These are phyloP conservation scores for Trypoxylon attenuatum DNA, from an alignment of 2,888 invertebrate genomes.

Conservation along the genomic window DNA sequence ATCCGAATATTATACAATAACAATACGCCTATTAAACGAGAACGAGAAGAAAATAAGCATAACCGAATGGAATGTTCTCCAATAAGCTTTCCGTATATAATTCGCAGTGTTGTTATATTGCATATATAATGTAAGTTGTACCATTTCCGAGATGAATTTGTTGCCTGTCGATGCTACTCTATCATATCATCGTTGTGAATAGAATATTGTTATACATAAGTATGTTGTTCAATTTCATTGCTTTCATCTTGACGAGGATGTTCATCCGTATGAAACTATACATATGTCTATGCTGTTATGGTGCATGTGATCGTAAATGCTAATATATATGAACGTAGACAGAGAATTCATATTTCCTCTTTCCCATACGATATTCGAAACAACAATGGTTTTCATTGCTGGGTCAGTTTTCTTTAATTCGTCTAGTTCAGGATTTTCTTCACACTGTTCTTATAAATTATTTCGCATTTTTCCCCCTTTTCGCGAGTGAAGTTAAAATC, in stretches of 20 bases:
- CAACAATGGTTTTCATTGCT: too few species aligned
- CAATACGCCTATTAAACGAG: slow-evolving; percentile 34
- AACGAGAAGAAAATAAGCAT: slow-evolving; percentile 40
- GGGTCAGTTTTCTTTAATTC: too few species aligned
- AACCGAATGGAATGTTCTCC: slow-evolving; percentile 59
- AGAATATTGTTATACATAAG: slow-evolving; percentile 54
- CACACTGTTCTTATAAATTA: too few species aligned
- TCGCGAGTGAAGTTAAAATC: too few species aligned
- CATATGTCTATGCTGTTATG: slow-evolving; percentile 23
- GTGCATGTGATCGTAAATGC: slow-evolving; percentile 24
- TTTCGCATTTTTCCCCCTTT: too few species aligned
- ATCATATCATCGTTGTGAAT: slow-evolving; percentile 67
- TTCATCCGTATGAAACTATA: slow-evolving; percentile 8
- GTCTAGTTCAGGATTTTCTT: too few species aligned
- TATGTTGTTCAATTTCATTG: slow-evolving; percentile 33
- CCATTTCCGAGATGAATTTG: slow-evolving; percentile 54
- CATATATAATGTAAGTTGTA: slow-evolving; percentile 52
- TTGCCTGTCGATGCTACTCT: slow-evolving; percentile 65
- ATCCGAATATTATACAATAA: slow-evolving; percentile 21
- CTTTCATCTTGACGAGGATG: slow-evolving; percentile 6
- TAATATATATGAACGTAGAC: too few species aligned
- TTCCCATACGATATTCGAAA: too few species aligned
- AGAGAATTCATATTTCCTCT: too few species aligned
- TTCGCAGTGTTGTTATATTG: slow-evolving; percentile 53
- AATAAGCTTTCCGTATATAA: slow-evolving; percentile 50